phyloP scores from a whole-genome alignment of 2,797 vertebrate genomes.

The Graptemys geographica region DNA sequence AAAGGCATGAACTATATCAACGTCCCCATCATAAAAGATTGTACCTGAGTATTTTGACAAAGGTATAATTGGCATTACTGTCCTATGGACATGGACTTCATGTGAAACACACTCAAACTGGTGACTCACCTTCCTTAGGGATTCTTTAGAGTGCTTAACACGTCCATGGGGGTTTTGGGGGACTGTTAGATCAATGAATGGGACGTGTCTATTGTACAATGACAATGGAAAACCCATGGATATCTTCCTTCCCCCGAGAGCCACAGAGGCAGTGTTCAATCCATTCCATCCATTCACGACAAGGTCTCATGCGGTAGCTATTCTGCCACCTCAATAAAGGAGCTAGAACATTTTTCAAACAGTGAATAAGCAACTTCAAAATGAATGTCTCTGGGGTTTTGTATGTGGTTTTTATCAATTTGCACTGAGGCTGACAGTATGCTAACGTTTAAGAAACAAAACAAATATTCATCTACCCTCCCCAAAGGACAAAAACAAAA shows the following conservation, averaged over 20 bases:
- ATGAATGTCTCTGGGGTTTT: neutral
- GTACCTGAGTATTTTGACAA: neutral
- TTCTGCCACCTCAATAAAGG: neutral
- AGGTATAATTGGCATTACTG: neutral
- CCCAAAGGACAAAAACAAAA: neutral
- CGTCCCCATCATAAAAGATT: neutral
- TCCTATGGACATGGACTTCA: neutral
- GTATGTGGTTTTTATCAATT: fast-evolving
- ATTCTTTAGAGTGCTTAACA: fast-evolving
- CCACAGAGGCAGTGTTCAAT: neutral
- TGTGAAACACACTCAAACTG: neutral
- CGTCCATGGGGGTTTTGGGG: fast-evolving
- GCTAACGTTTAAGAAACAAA: fast-evolving
- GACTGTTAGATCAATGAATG: fast-evolving
- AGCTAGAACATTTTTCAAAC: neutral
- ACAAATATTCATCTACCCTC: fast-evolving
- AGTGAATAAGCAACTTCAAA: fast-evolving
- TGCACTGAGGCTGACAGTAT: fast-evolving
- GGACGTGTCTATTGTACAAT: neutral
- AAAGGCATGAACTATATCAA: constrained; percentile 19
- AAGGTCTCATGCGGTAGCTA: neutral
- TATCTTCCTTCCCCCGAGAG: fast-evolving
- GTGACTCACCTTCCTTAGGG: fast-evolving
- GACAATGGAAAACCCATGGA: fast-evolving
- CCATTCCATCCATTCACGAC: neutral